A percentile compares a stretch with the other conserved stretches of the same genome.
Conservation (phyloP, 1,140 invertebrate species). For the Himalopsyche phryganea region DNA sequence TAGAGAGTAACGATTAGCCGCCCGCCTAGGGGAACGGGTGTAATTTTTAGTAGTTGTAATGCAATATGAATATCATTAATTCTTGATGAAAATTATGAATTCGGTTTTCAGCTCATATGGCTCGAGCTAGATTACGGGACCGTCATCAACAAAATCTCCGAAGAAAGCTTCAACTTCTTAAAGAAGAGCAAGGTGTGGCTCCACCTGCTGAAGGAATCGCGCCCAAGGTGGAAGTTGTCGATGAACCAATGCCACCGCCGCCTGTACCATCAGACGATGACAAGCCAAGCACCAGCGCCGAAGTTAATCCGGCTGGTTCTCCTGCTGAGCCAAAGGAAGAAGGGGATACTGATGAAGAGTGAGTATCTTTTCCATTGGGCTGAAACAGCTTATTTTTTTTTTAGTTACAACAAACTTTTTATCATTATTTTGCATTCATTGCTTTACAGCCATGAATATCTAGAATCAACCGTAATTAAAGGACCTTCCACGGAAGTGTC, state of each 20-base stretch:
- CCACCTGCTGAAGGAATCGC: slow-evolving; percentile 38
- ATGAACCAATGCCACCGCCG: background rate
- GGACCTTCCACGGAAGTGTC: no score
- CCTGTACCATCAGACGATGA: background rate
- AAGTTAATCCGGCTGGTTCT: background rate
- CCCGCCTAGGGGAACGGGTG: no score
- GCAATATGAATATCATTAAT: no score
- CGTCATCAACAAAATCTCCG: slow-evolving; percentile 89
- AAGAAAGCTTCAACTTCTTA: slow-evolving; percentile 85
- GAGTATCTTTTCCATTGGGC: background rate
- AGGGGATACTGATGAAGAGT: slow-evolving; percentile 8
- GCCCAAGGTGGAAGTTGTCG: background rate
- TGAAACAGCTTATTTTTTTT: no score
- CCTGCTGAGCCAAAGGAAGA: background rate
- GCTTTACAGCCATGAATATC: no score
- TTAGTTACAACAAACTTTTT: no score
- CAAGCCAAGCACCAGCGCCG: background rate
- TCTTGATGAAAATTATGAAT: no score
- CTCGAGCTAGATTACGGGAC: slow-evolving; percentile 85
- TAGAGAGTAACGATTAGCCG: no score
- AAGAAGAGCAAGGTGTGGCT: slow-evolving; percentile 77
- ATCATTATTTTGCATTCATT: background rate
- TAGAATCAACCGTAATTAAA: no score
- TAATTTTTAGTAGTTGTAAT: no score
- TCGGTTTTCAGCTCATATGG: slow-evolving; percentile 77